phyloP scores from a whole-genome alignment of 2,797 vertebrate species.

The Lerista edwardsae region DNA sequence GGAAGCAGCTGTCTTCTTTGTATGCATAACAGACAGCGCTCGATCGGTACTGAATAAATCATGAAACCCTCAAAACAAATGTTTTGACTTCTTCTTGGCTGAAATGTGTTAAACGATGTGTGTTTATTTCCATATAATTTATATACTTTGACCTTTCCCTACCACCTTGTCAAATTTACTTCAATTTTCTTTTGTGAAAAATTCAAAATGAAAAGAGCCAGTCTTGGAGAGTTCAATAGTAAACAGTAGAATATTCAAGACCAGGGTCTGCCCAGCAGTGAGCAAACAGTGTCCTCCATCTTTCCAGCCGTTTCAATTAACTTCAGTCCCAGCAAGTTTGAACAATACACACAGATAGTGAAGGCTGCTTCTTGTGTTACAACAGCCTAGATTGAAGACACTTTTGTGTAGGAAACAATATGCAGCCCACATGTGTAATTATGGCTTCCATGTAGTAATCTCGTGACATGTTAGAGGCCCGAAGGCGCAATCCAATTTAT shows the following conservation, averaged over 20 bases:
- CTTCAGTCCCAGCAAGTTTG: slow-evolving; percentile 44
- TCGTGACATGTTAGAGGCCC: not conserved
- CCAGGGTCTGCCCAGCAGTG: not conserved
- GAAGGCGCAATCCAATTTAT: not conserved
- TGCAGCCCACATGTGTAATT: not conserved
- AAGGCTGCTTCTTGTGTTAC: slow-evolving; percentile 29
- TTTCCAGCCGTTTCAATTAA: slow-evolving; percentile 57
- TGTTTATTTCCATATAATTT: slow-evolving; percentile 38
- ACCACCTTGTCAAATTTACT: slow-evolving; percentile 11
- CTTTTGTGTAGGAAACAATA: not conserved
- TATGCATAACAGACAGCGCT: slow-evolving; percentile 36
- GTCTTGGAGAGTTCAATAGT: not conserved
- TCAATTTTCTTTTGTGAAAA: slow-evolving; percentile 36
- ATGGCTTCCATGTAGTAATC: not conserved
- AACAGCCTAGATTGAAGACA: not conserved
- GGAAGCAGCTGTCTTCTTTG: slow-evolving; percentile 44
- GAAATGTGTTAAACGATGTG: slow-evolving; percentile 11
- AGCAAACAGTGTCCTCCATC: not conserved
- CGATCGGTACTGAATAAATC: slow-evolving; percentile 43
- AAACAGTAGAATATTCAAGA: slow-evolving; percentile 17
- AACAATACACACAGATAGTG: slow-evolving; percentile 40
- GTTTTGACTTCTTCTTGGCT: slow-evolving; percentile 42
- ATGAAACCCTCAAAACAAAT: slow-evolving; percentile 43
- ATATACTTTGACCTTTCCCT: slow-evolving; percentile 5
- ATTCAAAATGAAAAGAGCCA: slow-evolving; percentile 23